These are phyloP conservation scores for Phaetusa simplex DNA, from an alignment of 2,113 vertebrate species.

Conservation along the genomic window DNA sequence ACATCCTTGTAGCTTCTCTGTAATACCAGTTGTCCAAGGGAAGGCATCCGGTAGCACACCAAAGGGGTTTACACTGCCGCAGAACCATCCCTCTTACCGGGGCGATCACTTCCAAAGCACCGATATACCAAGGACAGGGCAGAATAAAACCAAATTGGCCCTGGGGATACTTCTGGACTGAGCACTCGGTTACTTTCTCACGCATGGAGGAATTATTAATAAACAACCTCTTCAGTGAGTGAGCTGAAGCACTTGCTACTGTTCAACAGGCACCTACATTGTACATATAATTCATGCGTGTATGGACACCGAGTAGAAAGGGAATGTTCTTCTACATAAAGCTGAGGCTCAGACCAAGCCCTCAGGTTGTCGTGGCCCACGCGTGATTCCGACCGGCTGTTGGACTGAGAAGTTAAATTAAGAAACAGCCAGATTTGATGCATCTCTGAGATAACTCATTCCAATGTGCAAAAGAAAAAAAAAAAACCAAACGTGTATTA, in stretches of 20 bases:
- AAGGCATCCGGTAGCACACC: neutral
- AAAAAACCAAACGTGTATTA: neutral
- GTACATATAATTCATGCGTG: accelerated
- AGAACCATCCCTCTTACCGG: neutral
- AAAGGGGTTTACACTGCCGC: neutral
- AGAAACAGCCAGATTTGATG: neutral
- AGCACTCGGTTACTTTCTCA: neutral
- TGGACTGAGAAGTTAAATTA: neutral
- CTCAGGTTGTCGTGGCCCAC: accelerated
- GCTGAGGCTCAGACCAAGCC: neutral
- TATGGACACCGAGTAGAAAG: neutral
- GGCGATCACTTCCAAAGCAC: neutral
- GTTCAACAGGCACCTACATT: neutral
- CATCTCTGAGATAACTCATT: neutral
- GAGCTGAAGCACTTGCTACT: neutral
- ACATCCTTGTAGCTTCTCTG: neutral
- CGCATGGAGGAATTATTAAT: neutral
- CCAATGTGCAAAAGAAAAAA: neutral
- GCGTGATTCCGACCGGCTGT: neutral
- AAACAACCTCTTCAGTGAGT: neutral
- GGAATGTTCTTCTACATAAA: accelerated
- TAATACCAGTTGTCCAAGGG: neutral
- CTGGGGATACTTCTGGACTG: neutral
- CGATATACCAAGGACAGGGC: neutral
- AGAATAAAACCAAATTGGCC: neutral